A percentile compares a stretch with the other conserved stretches of the same genome.
Evolutionary conservation across 2,113 vertebrate genomes (phyloP).

Genomic region (Tetrao urogallus): DNA sequence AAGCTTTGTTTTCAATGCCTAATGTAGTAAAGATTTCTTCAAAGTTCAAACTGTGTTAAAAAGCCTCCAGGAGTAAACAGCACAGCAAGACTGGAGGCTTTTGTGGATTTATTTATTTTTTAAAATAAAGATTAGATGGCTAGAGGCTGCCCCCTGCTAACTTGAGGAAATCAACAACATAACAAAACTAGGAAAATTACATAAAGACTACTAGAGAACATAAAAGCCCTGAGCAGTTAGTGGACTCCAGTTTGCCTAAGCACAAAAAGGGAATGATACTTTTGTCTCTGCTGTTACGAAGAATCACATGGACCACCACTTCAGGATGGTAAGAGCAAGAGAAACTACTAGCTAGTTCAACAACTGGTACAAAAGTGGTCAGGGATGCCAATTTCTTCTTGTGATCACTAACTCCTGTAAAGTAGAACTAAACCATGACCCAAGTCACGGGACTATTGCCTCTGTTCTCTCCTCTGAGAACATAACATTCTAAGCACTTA

Average conservation of each 20-base stretch:
- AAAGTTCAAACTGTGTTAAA: background rate
- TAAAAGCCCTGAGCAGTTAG: background rate
- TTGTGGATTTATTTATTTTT: background rate
- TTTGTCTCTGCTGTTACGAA: background rate
- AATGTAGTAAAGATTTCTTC: background rate
- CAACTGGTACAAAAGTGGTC: background rate
- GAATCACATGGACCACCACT: background rate
- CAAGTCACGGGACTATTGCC: background rate
- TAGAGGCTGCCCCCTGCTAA: background rate
- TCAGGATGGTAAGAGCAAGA: background rate
- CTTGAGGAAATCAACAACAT: background rate
- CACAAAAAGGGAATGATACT: background rate
- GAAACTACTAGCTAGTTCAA: background rate
- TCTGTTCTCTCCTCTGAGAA: background rate
- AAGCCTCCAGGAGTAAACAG: background rate
- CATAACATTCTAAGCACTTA: background rate
- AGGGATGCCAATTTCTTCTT: background rate
- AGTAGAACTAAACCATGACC: background rate
- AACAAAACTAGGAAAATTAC: background rate
- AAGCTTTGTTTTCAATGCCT: background rate
- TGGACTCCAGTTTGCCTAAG: background rate
- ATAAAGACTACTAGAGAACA: background rate
- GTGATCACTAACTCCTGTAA: background rate
- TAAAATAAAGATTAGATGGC: too few relatives aligned
- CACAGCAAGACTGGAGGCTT: background rate